Conservation (phyloP, 2,888 invertebrate genomes). For the Odiellus spinosus region DNA sequence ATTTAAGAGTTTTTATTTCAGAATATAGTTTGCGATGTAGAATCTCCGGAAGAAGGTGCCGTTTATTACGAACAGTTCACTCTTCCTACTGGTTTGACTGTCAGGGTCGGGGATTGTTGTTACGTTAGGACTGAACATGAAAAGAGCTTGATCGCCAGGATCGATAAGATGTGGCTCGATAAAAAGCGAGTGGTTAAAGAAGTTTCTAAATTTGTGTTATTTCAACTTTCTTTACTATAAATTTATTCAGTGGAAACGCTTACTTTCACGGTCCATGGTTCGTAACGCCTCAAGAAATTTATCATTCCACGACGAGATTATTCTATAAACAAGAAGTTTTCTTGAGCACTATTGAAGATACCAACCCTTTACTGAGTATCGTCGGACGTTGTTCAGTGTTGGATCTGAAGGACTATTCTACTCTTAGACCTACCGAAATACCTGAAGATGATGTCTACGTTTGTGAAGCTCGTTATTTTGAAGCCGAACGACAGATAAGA, state of each 20-base stretch:
- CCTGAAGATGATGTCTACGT: constrained; percentile 80
- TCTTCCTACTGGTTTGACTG: constrained; percentile 56
- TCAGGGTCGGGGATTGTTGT: constrained; percentile 58
- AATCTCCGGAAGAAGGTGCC: constrained; percentile 31
- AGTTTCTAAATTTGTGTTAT: no score
- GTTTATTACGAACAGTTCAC: constrained; percentile 87
- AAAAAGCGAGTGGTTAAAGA: no score
- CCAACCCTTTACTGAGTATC: constrained; percentile 74
- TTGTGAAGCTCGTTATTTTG: constrained; percentile 81
- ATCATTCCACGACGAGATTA: constrained; percentile 48
- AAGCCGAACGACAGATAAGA: constrained; percentile 53
- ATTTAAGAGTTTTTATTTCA: no score
- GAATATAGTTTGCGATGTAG: constrained; percentile 62
- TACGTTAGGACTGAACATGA: constrained; percentile 83
- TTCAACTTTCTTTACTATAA: no score
- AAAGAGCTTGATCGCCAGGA: constrained; percentile 76
- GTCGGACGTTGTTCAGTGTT: constrained; percentile 81
- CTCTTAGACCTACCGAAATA: constrained; percentile 84
- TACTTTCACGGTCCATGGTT: constrained; percentile 91
- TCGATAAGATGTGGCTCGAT: constrained; percentile 88
- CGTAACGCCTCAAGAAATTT: constrained; percentile 71
- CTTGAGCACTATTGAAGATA: constrained; percentile 75
- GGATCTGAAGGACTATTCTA: constrained; percentile 63
- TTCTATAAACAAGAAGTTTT: constrained; percentile 91
- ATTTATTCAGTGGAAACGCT: constrained; percentile 61